Base-by-base conservation (phyloP, 1,140 invertebrate genomes). In the Drosophila quadrilineata region DNA sequence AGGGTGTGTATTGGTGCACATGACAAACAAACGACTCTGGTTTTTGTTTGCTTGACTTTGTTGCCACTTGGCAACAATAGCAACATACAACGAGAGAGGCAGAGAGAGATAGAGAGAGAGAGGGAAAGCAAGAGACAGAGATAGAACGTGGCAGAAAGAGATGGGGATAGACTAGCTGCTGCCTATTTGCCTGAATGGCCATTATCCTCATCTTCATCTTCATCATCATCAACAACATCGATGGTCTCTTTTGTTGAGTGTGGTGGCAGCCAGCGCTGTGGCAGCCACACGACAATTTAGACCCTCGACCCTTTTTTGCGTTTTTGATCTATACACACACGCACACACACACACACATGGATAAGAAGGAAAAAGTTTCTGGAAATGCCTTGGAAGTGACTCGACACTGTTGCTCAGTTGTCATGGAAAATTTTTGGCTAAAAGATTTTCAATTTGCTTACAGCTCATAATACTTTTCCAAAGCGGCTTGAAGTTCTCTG, bases 21-120 rank as follows among this genome's bases (percentile, higher is more conserved):
- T 57, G 64, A 50, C 67, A 75, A 54, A 76, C 73, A 75, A 71
- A 75, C 60, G 72, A 69, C 48, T 54, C 49, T 69, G 63, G 77
- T 63, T 77, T 77, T 77, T 85, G 77, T 84, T 84, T 84, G 79
- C 69, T 75, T 84, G 77, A 85, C 77, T 84, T 84, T 85, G 74
- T 74, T 84, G 77, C 64, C 79, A 84, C 77, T 84, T 85, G 63
- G 64, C 73, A 84, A 84, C 77, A 82, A 82, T 77, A 67, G 73
- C 64, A 70, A 77, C 77, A 71, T 85, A 70, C 58, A n/a, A n/a
- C 69, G 24, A 33, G 29, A 28, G 63, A 36, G 54, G 38, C 24
- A 31, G 16, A 3, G 28, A 3, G 9, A 14, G 41, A 6, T 4
- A 6, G 9, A 3, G 19, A 10, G 6, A 26, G 41, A 5, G 12